A percentile compares a stretch with the other conserved stretches of the same genome.
phyloP scores from a whole-genome alignment of 2,888 invertebrate genomes.

The Epinotia demarniana region DNA sequence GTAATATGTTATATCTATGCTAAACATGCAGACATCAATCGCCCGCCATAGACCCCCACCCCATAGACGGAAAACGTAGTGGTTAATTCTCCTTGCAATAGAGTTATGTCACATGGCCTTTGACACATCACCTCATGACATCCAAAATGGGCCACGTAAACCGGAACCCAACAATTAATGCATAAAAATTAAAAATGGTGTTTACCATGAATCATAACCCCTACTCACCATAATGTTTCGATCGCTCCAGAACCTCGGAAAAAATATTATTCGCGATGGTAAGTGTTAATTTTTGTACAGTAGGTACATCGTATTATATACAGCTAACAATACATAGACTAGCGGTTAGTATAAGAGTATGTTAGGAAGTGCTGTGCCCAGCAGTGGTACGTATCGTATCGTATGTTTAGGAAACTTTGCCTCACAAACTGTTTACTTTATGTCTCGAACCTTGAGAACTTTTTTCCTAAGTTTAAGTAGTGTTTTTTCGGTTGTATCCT shows the following conservation, averaged over 20 bases:
- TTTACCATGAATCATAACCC: neutral
- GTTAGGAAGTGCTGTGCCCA: too few relatives aligned
- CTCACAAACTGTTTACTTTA: too few relatives aligned
- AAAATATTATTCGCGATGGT: neutral
- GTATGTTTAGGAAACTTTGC: too few relatives aligned
- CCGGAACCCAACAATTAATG: neutral
- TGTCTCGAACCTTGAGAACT: too few relatives aligned
- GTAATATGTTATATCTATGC: too few relatives aligned
- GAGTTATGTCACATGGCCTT: neutral
- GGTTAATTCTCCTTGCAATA: neutral
- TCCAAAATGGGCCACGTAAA: neutral
- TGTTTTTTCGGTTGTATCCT: too few relatives aligned
- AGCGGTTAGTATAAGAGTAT: too few relatives aligned
- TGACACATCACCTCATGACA: neutral
- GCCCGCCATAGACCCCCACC: neutral
- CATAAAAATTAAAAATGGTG: neutral
- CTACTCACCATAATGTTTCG: neutral
- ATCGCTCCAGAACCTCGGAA: neutral
- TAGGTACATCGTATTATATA: neutral
- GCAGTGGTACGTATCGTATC: too few relatives aligned
- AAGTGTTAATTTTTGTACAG: neutral
- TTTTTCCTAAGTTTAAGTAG: too few relatives aligned
- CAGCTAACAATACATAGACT: too few relatives aligned
- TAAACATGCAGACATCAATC: neutral
- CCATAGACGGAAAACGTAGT: too few relatives aligned